A percentile compares a stretch with the other conserved stretches of the same genome.
These are phyloP conservation scores for Alethe castanea DNA, from an alignment of 2,113 vertebrate species.

Conservation along the genomic window DNA sequence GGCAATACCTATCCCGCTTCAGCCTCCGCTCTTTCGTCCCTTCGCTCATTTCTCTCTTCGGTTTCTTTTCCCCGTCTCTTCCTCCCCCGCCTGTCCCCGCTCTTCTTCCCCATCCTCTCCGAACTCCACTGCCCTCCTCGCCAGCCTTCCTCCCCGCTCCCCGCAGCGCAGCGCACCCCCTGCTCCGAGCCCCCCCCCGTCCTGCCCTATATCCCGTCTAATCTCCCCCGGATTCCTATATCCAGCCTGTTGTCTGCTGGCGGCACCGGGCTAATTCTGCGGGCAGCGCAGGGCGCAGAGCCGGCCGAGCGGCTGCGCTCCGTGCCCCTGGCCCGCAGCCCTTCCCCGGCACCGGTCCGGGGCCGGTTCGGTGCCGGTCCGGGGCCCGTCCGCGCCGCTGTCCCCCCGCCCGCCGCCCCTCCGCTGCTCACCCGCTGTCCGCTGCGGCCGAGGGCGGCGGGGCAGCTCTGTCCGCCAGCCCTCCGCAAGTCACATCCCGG, in stretches of 20 bases:
- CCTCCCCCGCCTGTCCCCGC: background rate
- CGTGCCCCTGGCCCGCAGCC: background rate
- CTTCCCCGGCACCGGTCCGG: background rate
- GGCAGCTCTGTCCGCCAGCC: background rate
- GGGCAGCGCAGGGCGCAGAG: background rate
- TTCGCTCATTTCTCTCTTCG: background rate
- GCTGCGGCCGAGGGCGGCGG: background rate
- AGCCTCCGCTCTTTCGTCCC: conserved; percentile 8
- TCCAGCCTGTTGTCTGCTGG: background rate
- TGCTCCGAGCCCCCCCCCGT: background rate
- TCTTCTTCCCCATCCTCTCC: background rate
- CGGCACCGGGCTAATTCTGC: background rate
- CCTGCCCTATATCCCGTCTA: conserved; percentile 32
- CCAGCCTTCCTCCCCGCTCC: background rate
- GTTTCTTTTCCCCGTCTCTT: background rate
- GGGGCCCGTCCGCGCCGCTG: background rate
- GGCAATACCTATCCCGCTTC: background rate
- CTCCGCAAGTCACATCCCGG: conserved; percentile 10
- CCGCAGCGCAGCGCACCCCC: background rate
- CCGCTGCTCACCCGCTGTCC: background rate
- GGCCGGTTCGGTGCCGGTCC: background rate
- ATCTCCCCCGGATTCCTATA: background rate
- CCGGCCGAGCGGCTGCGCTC: background rate
- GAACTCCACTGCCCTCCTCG: background rate
- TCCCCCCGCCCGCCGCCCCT: background rate